A percentile compares a stretch with the other conserved stretches of the same genome.
Conservation (phyloP, 2,888 invertebrate species). For the Synergus japonicus region DNA sequence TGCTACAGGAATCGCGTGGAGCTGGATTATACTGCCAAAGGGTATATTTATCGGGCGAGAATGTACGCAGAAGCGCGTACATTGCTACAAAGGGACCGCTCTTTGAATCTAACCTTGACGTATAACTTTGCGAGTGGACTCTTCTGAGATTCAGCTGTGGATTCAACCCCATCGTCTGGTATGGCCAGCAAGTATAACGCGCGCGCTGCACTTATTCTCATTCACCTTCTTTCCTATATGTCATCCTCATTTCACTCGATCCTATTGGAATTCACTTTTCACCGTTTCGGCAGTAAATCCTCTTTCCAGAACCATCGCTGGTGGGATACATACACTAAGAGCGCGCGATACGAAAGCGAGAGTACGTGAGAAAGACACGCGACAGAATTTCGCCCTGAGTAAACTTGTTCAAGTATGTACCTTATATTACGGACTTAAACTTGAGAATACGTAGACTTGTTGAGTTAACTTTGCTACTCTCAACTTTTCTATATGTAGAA, state of each 20-base stretch:
- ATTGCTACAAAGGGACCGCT: conserved; percentile 76
- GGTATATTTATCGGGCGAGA: conserved; percentile 78
- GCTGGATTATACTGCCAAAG: conserved; percentile 77
- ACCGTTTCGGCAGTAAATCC: conserved; percentile 47
- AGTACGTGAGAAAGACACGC: conserved; percentile 23
- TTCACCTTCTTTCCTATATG: conserved; percentile 40
- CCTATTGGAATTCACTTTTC: conserved; percentile 43
- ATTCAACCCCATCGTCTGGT: conserved; percentile 47
- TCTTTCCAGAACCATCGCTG: conserved; percentile 42
- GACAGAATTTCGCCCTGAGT: conserved; percentile 6
- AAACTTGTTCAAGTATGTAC: neutral
- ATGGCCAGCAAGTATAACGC: conserved; percentile 57
- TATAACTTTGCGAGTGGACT: conserved; percentile 58
- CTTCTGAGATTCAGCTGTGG: conserved; percentile 47
- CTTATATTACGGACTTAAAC: neutral
- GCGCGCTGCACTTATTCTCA: conserved; percentile 57
- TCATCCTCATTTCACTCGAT: conserved; percentile 29
- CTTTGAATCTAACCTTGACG: conserved; percentile 74
- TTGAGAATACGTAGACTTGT: neutral
- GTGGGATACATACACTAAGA: conserved; percentile 7
- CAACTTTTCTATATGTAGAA: neutral
- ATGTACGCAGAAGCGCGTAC: conserved; percentile 77
- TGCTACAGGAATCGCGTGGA: conserved; percentile 73
- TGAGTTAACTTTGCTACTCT: neutral
- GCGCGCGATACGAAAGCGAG: neutral